These are phyloP conservation scores for Pseudochirops corinnae DNA, from an alignment of 2,797 vertebrate species.

Conservation along the genomic window DNA sequence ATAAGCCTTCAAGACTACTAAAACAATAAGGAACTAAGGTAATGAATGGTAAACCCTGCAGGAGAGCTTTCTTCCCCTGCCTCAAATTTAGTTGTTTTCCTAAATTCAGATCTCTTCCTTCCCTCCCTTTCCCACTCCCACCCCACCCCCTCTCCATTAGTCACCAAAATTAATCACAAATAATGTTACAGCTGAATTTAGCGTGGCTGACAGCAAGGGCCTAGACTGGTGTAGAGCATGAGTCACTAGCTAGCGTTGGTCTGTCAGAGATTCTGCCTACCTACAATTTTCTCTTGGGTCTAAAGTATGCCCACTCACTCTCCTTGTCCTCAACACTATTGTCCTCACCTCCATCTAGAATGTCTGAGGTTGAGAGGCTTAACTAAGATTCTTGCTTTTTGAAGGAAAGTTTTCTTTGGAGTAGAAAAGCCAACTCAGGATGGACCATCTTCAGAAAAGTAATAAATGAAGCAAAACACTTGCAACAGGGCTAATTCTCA, in stretches of 20 bases:
- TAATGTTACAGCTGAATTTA: not conserved
- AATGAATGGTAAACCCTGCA: fast-evolving
- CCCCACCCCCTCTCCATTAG: not conserved
- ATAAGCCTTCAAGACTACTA: not conserved
- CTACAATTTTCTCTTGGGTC: not conserved
- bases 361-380: not conserved
- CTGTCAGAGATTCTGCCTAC: not conserved
- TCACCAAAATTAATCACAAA: not conserved
- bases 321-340: not conserved
- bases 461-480: not conserved
- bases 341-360: not conserved
- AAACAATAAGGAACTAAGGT: fast-evolving
- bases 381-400: not conserved
- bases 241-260: not conserved
- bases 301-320: not conserved
- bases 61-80: fast-evolving
- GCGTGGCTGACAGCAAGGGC: not conserved
- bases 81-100: not conserved
- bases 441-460: not conserved
- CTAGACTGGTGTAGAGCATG: not conserved
- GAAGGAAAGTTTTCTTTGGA: not conserved
- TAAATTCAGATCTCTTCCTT: not conserved
- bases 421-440: not conserved
- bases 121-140: not conserved
- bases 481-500: not conserved